These are phyloP conservation scores for Tricholauxania praeusta DNA, from an alignment of 2,888 invertebrate genomes.

Conservation along the genomic window DNA sequence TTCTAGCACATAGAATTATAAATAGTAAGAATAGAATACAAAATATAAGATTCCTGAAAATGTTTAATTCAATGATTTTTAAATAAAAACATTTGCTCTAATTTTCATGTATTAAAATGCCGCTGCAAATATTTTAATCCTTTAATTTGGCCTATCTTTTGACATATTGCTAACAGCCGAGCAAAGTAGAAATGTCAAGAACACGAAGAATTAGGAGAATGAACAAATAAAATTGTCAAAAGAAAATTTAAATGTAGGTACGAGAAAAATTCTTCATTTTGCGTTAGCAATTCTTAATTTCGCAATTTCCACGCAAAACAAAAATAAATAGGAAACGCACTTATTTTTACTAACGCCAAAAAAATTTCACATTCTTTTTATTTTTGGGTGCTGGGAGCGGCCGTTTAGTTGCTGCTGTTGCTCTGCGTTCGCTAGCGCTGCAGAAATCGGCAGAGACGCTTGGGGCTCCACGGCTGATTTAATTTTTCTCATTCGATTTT, in stretches of 20 bases:
- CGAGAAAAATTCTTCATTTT: background rate
- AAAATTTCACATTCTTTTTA: background rate
- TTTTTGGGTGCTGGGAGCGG: slow-evolving; percentile 32
- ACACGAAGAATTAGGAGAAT: slow-evolving; percentile 29
- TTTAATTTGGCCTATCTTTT: slow-evolving; percentile 43
- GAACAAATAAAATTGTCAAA: slow-evolving; percentile 14
- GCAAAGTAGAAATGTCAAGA: slow-evolving; percentile 27
- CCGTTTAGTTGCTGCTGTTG: slow-evolving; percentile 7
- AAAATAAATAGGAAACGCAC: background rate
- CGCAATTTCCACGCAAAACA: background rate
- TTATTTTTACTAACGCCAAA: background rate
- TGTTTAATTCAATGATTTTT: background rate
- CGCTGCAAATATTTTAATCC: no score
- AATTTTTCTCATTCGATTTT: background rate
- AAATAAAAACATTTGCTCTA: background rate
- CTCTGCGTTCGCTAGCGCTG: background rate
- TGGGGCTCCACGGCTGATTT: slow-evolving; percentile 12
- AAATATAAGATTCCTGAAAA: background rate
- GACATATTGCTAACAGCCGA: slow-evolving; percentile 67
- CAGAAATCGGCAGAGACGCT: background rate
- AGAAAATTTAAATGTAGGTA: slow-evolving; percentile 17
- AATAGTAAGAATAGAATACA: no score
- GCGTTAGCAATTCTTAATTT: background rate
- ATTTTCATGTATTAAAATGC: no score
- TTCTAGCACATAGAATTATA: slow-evolving; percentile 1